Evolutionary conservation across 2,888 invertebrate species (phyloP), one percentile per base, ranked within the genome.

Genomic region (Ctenicera cuprea): DNA sequence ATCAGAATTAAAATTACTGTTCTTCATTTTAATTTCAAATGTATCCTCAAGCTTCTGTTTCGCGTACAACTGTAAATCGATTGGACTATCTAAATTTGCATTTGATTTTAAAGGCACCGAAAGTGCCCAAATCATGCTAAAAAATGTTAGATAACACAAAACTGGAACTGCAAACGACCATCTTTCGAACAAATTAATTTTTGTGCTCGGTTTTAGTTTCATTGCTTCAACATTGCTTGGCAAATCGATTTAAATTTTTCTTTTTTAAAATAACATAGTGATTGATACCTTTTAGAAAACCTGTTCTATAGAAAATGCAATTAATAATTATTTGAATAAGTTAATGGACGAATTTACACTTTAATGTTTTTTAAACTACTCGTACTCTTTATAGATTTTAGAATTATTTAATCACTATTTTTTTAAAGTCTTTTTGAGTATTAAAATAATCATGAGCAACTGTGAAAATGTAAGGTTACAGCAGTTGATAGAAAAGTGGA

Each of bases 151-250:
- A 83, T 90, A 90, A 82, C 89, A 88, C 79, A 90, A 83, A 79
- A 90, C 85, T 73, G 90, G 89, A 75, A 89, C 88, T 65, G 88
- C 84, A 77, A 89, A 89, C 18, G 90, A 90, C 90, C 90, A 90
- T 76, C 90, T 85, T 71, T 85, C 78, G 74, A 84, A 85, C 66
- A 85, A 76, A n/a, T 77, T 59, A n/a, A 71, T 48, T 72, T 61
- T 77, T 38, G 71, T 75, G 7, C 20, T 61, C 45, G 66, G 37
- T 30, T 61, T 70, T 38, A 62, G 22, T 41, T 54, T 59, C 65
- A 75, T 71, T 61, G 14, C 38, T 18, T n/a, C 4, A 59, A 22
- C 18, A 16, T 11, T 11, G 14, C 16, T 18, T 48, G 1, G 18
- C 20, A 14, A 33, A 48, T 48, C 20, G 18, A 3, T 45, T 45